Evolutionary conservation across 30 jellyfish, hydroid and myxozoan species (phyloP).

Genomic region (Rhopilema esculentum): DNA sequence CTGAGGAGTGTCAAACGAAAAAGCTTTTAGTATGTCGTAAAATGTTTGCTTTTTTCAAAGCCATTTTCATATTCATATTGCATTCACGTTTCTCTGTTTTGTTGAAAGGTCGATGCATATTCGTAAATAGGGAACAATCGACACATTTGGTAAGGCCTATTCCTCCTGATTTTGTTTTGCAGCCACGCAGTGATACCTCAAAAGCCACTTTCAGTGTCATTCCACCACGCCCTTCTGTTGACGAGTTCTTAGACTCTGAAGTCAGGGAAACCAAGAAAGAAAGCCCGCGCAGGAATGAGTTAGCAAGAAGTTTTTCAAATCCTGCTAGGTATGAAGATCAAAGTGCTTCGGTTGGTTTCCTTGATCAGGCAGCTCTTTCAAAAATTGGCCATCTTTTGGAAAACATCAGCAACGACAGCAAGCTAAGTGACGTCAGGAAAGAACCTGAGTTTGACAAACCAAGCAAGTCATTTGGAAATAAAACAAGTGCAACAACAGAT

Average conservation of each 20-base stretch:
- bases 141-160: no score
- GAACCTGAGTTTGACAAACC: neutral
- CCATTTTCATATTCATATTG: no score
- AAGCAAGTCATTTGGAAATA: neutral
- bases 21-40: no score
- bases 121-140: no score
- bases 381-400: conserved; percentile 36
- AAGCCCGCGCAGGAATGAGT: conserved; percentile 9
- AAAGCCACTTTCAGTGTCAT: conserved; percentile 50
- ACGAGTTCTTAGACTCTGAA: conserved; percentile 78
- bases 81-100: no score
- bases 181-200: conserved; percentile 91
- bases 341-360: conserved; percentile 22
- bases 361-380: conserved; percentile 30
- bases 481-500: neutral
- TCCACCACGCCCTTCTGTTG: conserved; percentile 87
- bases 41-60: no score
- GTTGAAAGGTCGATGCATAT: no score
- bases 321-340: conserved; percentile 16
- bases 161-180: neutral
- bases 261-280: neutral
- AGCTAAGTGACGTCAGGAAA: neutral
- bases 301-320: conserved; percentile 23
- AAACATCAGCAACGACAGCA: conserved; percentile 38
- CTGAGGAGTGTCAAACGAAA: no score